Evolutionary conservation across 2,888 invertebrate genomes (phyloP).

Genomic region (Abrostola triplasia): DNA sequence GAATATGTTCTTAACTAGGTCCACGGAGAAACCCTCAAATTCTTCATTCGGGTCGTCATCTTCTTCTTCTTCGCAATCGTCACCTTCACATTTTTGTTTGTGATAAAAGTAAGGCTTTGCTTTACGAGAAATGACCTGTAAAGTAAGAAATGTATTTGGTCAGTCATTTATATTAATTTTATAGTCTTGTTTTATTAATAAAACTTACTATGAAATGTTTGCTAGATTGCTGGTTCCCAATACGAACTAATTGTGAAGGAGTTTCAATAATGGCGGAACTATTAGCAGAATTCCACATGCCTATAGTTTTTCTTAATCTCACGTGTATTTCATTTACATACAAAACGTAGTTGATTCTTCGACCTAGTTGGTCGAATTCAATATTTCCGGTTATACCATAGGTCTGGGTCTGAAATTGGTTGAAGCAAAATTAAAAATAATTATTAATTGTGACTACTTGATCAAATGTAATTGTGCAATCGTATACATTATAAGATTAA

Average conservation of each 20-base stretch:
- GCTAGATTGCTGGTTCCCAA: conserved; percentile 69
- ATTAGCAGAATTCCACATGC: conserved; percentile 77
- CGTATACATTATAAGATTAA: no score
- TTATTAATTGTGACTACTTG: neutral
- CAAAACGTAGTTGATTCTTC: conserved; percentile 90
- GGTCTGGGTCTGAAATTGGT: conserved; percentile 87
- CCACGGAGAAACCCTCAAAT: conserved; percentile 93
- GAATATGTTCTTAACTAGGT: conserved; percentile 92
- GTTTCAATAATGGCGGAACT: conserved; percentile 87
- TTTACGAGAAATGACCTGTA: conserved; percentile 89
- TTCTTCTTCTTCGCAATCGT: conserved; percentile 81
- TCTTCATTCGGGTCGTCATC: conserved; percentile 88
- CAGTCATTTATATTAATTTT: neutral
- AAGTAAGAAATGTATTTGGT: neutral
- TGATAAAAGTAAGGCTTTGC: conserved; percentile 93
- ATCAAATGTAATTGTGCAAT: neutral
- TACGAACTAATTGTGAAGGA: conserved; percentile 79
- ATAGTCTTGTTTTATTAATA: neutral
- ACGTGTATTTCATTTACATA: conserved; percentile 89
- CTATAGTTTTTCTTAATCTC: conserved; percentile 67
- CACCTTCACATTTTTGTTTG: conserved; percentile 78
- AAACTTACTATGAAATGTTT: conserved; percentile 90
- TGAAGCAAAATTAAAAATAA: neutral
- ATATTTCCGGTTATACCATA: conserved; percentile 91
- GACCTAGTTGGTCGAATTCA: conserved; percentile 91